Base-by-base conservation (phyloP, 2,888 invertebrate genomes). In the Anticlea derivata region DNA sequence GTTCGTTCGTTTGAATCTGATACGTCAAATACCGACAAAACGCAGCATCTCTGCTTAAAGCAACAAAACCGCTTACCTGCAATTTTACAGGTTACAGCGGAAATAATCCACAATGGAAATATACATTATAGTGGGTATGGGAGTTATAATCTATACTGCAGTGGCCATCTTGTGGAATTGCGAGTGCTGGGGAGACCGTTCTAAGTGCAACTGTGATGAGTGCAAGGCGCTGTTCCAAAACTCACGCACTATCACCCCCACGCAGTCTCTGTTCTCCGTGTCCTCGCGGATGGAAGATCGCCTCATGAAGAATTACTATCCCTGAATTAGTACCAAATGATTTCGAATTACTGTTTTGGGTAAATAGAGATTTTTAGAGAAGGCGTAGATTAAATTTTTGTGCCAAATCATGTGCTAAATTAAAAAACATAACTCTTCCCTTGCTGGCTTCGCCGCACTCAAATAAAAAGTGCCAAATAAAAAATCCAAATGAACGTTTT, bases 131-230 rank as follows among this genome's bases (percentile, higher is more conserved):
- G 58, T 89, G 47, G 87, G 87, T 50, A 75, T 88, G 72, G 88
- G 80, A 47, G 78, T 89, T 53, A 65, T 89, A 63, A 73, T 88
- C 22, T 90, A 89, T 66, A 74, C 78, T 39, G 61, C 87, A 13
- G 70, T 81, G 40, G 72, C 81, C 27, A 50, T 85, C 30, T 39
- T 88, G 10, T 30, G 79, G 48, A 86, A 82, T 62, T 75, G 82
- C 47, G 77, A 83, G 44, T 86, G 86, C 57, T 87, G 84, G 80
- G 39, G 77, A 78, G 47, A 53, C 35, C 67, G 72, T 35, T 73
- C 78, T 57, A 80, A 78, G 72, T 90, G 89, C 61, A 65, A 70
- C 50, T 90, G 89, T 55, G 87, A 88, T 44, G 86, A 88, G 66
- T 90, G 90, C 65, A 75, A 67, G 61, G 69, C 73, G 61, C 70